Evolutionary conservation across 2,888 invertebrate genomes (phyloP), one percentile per base, ranked within the genome.

Genomic region (Pediacus dermestoides): DNA sequence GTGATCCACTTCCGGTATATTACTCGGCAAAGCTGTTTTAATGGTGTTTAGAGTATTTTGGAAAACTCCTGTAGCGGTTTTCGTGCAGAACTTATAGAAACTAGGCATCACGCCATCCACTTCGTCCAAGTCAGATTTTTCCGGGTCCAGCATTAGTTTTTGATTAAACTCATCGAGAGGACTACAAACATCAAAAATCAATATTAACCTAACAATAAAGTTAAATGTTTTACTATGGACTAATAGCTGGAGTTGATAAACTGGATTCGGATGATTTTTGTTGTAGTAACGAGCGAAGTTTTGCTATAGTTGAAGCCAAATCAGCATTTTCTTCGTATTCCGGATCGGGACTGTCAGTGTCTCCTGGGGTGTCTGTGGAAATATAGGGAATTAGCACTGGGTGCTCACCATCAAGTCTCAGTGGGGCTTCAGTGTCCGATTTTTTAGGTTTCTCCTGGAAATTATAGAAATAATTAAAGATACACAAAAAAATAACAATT

Each of bases 41-140:
- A 88, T 73, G 0, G 84, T 83, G 65, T 86, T 86, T 2, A 88
- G 70, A 0, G 84, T 83, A 46, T 70, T 69, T 30, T 66, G 63
- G 61, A 88, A 82, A 46, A 88, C 83, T 0, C 85, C 87, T 1
- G 84, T 86, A 48, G 87, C 84, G 1, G 85, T 86, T 60, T 83
- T 81, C 0, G 83, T 82, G 58, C 87, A 76, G 60, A 85, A 69
- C 68, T 85, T 79, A 57, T 74, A 74, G 32, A 69, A 64, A 50
- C 66, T 66, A 0, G 69, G 68, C 58, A 68, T 59, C 11, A 67
- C 63, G 11, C 69, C 68, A 45, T 69, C 70, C 2, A 54, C 58
- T 26, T 64, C 66, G 15, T 60, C 58, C 3, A 55, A 40, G 21
- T 62, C 63, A 10, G 50, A 52, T 1, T 46, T 32, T 34, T 56